phyloP scores from a whole-genome alignment of 1,140 invertebrate species.

The Philopotamus ludificatus region DNA sequence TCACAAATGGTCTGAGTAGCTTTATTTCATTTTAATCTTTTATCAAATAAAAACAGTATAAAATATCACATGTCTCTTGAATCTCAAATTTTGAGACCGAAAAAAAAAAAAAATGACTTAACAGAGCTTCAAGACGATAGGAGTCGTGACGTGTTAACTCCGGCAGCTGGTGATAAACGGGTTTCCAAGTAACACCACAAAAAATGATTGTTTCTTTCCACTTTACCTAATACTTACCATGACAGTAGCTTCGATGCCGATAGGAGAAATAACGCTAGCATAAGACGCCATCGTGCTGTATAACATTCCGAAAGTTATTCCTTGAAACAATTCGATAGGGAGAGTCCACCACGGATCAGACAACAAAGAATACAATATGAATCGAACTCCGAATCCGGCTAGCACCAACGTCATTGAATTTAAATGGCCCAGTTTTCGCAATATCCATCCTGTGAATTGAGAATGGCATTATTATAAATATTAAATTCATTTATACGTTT shows the following conservation, averaged over 20 bases:
- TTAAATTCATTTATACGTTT: neutral
- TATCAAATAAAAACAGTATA: no score
- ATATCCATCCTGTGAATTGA: slow-evolving; percentile 61
- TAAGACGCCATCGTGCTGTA: slow-evolving; percentile 89
- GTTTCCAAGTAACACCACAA: no score
- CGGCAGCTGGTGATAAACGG: no score
- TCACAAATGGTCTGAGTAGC: no score
- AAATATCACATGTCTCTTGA: no score
- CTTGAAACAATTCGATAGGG: slow-evolving; percentile 83
- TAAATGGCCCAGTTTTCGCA: slow-evolving; percentile 80
- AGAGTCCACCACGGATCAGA: slow-evolving; percentile 79
- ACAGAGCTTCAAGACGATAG: no score
- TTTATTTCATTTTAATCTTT: no score
- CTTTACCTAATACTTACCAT: slow-evolving; percentile 55
- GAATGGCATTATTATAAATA: slow-evolving; percentile 8
- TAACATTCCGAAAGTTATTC: slow-evolving; percentile 84
- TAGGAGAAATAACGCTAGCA: slow-evolving; percentile 80
- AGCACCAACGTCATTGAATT: slow-evolving; percentile 80
- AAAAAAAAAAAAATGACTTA: no score
- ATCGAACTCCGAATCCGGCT: slow-evolving; percentile 71
- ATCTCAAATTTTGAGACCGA: no score
- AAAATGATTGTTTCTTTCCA: slow-evolving; percentile 2
- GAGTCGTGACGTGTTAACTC: no score
- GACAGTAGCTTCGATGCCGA: slow-evolving; percentile 82
- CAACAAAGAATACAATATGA: slow-evolving; percentile 79